Base-by-base conservation (phyloP, 2,113 vertebrate genomes). In the Actinemys pallida region DNA sequence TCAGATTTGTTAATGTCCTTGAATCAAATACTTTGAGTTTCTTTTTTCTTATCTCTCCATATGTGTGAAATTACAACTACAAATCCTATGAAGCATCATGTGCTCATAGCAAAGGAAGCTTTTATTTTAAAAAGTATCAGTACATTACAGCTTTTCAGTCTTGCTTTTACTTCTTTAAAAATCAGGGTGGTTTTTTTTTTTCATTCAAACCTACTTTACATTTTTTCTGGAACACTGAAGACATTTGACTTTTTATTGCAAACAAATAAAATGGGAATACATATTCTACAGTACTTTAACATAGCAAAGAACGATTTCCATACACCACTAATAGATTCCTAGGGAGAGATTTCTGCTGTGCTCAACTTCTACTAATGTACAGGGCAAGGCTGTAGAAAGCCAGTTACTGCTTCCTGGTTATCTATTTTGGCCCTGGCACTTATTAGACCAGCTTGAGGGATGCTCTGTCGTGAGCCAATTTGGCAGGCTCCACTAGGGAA, bases 231-330 rank as follows among this genome's bases (percentile, higher is more conserved):
- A 86, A 83, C 10, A n/a, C 1, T 16, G 45, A 80, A 94, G 83
- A 2, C 7, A 16, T 17, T 31, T 45, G 8, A 3, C 4, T 88
- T 72, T 35, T 75, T 92, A 84, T 56, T 79, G 56, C 72, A 88
- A 78, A 14, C 52, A 4, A 27, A 17, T 80, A 65, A 19, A 69
- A n/a, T 29, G 53, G 22, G 27, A 13, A 35, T 62, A 20, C 17
- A 14, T 80, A 29, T 72, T 72, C 31, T 69, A 76, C 56, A 27
- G 45, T 20, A 52, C 39, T 89, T 86, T 22, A 69, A 1, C 0
- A 1, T 31, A 65, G 1, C 8, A 84, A 29, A 19, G 31, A 8
- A 20, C 17, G 5, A 65, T 0, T 16, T 78, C 57, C 88, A 81
- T 47, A 35, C 47, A 69, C 13, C 20, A 45, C 16, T 69, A 50